These are phyloP conservation scores for Perodicticus potto DNA, from an alignment of 2,797 vertebrate genomes.

Conservation along the genomic window DNA sequence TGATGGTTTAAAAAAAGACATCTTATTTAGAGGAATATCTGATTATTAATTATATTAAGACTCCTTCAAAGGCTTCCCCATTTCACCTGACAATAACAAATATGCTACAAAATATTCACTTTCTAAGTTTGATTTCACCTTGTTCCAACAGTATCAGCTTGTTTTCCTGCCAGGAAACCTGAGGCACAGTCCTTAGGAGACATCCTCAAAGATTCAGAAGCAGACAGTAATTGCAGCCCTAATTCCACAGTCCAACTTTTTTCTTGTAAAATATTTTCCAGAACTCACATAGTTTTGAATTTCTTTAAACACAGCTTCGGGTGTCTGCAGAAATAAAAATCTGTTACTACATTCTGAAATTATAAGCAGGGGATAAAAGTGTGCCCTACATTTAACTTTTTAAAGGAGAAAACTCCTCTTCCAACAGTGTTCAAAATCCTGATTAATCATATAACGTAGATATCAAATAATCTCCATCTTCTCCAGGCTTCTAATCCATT, in stretches of 20 bases:
- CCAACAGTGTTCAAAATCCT: slow-evolving; percentile 61
- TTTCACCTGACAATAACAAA: slow-evolving; percentile 30
- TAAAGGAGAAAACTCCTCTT: slow-evolving; percentile 82
- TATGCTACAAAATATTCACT: neutral
- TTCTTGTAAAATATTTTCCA: neutral
- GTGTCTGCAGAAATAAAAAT: slow-evolving; percentile 35
- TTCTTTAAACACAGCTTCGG: slow-evolving; percentile 25
- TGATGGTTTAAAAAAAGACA: neutral
- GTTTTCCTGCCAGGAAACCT: neutral
- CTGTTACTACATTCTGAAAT: slow-evolving; percentile 49
- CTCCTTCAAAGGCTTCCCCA: slow-evolving; percentile 30
- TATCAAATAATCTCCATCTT: slow-evolving; percentile 80
- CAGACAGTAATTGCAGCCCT: neutral
- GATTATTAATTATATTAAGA: slow-evolving; percentile 47
- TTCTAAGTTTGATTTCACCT: neutral
- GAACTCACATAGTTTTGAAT: neutral
- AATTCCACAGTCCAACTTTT: neutral
- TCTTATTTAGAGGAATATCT: slow-evolving; percentile 47
- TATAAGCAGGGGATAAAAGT: slow-evolving; percentile 17
- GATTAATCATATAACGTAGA: slow-evolving; percentile 53
- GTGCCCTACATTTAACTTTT: slow-evolving; percentile 70
- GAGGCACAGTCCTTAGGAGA: neutral
- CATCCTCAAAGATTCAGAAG: neutral
- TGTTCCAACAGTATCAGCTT: neutral
- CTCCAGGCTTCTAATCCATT: slow-evolving; percentile 74